Conservation (phyloP, 2,113 vertebrate species). For the Pholis gunnellus region DNA sequence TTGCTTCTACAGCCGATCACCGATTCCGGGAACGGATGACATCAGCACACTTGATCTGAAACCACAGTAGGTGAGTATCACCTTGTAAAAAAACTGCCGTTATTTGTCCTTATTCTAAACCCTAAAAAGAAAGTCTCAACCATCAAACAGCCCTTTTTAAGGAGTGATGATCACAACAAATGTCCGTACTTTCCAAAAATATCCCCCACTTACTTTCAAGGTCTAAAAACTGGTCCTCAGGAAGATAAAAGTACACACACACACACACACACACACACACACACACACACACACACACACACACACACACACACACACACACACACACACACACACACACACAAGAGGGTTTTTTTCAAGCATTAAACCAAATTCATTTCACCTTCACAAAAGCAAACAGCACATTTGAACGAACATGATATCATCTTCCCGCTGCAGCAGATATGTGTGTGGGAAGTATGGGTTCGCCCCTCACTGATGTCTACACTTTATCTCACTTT, state of each 20-base stretch:
- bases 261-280: not conserved
- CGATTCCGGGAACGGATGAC: not conserved
- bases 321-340: too few relatives aligned
- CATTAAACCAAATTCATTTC: slow-evolving; percentile 16
- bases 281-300: not conserved
- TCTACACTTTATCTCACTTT: slow-evolving; percentile 49
- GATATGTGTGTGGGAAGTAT: slow-evolving; percentile 1
- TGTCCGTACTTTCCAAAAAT: not conserved
- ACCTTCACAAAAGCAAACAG: slow-evolving; percentile 24
- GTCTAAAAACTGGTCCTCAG: not conserved
- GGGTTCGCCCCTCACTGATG: slow-evolving; percentile 7
- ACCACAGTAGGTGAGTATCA: not conserved
- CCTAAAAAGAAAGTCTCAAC: not conserved
- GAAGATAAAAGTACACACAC: not conserved
- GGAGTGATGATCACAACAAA: not conserved
- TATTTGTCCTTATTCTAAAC: not conserved
- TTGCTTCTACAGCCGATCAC: not conserved
- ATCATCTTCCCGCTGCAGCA: slow-evolving; percentile 21
- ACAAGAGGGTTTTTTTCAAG: not conserved
- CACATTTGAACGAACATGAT: not conserved
- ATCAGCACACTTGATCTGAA: not conserved
- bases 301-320: not conserved
- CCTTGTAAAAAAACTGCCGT: not conserved
- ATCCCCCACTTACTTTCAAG: not conserved
- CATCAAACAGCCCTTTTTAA: not conserved